Conservation (phyloP, 2,888 invertebrate genomes). For the Sepiola atlantica region DNA sequence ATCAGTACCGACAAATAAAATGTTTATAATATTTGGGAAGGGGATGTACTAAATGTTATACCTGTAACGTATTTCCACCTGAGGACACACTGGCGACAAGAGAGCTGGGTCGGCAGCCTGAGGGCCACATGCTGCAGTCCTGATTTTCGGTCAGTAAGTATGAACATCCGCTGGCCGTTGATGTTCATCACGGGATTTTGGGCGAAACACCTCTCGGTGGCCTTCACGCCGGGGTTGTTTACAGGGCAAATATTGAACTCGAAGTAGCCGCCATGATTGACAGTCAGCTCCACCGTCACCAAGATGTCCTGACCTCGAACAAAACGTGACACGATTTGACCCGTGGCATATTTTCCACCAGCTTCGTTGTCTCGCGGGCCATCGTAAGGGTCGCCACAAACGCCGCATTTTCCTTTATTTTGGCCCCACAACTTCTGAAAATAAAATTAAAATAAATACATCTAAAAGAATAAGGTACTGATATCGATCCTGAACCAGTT, state of each 20-base stretch:
- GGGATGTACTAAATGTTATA: background rate
- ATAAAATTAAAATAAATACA: background rate
- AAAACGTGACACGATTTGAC: constrained; percentile 70
- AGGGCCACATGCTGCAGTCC: background rate
- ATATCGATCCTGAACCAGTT: no score
- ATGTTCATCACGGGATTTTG: background rate
- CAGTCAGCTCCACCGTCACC: constrained; percentile 71
- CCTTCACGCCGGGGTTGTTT: constrained; percentile 51
- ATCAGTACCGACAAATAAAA: no score
- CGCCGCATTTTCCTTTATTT: constrained; percentile 85
- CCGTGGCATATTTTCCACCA: constrained; percentile 72
- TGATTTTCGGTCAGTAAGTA: background rate
- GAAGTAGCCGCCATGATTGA: constrained; percentile 72
- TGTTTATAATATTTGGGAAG: background rate
- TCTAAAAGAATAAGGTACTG: no score
- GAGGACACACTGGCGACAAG: background rate
- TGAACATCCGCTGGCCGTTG: background rate
- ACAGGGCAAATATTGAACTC: constrained; percentile 69
- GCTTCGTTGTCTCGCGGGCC: constrained; percentile 70
- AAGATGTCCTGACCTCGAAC: constrained; percentile 67
- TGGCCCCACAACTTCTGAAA: constrained; percentile 64
- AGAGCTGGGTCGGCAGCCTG: background rate
- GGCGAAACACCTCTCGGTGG: constrained; percentile 48
- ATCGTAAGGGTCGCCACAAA: constrained; percentile 89
- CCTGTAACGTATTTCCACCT: constrained; percentile 40